These are phyloP conservation scores for Nothobranchius furzeri DNA, from an alignment of 2,113 vertebrate genomes.

Conservation along the genomic window DNA sequence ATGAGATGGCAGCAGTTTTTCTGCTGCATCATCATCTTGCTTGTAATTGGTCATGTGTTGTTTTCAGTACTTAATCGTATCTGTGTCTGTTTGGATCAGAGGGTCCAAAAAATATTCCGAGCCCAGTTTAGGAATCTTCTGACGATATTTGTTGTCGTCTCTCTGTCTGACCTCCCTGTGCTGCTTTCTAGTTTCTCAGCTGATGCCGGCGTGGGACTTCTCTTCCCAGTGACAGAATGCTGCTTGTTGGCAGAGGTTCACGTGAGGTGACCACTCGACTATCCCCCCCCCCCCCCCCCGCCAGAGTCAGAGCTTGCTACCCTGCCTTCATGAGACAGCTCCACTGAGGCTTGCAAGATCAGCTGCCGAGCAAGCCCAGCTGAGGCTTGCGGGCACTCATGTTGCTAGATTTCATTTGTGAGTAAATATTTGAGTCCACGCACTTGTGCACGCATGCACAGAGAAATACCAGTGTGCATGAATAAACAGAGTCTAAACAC, in stretches of 20 bases:
- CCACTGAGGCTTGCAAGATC: conserved; percentile 81
- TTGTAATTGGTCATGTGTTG: conserved; percentile 25
- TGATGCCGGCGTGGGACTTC: conserved; percentile 49
- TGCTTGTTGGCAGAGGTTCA: conserved; percentile 61
- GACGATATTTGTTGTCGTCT: too few species aligned
- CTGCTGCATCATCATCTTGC: conserved; percentile 45
- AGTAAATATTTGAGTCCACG: conserved; percentile 73
- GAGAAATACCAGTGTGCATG: conserved; percentile 33
- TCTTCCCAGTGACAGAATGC: conserved; percentile 49
- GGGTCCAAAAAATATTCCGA: conserved; percentile 2
- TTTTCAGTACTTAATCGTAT: conserved; percentile 28
- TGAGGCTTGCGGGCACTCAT: conserved; percentile 72
- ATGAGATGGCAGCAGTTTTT: conserved; percentile 36
- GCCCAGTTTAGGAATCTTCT: background rate
- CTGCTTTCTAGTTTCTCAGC: conserved; percentile 77
- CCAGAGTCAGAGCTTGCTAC: conserved; percentile 64
- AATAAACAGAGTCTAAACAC: conserved; percentile 43
- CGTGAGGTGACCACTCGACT: conserved; percentile 63
- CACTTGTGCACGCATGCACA: conserved; percentile 52
- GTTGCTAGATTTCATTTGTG: conserved; percentile 79
- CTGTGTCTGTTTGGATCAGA: conserved; percentile 6
- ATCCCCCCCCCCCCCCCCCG: conserved; percentile 32
- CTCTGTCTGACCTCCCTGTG: conserved; percentile 12
- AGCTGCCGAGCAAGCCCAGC: conserved; percentile 76
- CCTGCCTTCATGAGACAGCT: conserved; percentile 78